phyloP scores from a whole-genome alignment of 1,140 invertebrate species.

The Megathymus violae region DNA sequence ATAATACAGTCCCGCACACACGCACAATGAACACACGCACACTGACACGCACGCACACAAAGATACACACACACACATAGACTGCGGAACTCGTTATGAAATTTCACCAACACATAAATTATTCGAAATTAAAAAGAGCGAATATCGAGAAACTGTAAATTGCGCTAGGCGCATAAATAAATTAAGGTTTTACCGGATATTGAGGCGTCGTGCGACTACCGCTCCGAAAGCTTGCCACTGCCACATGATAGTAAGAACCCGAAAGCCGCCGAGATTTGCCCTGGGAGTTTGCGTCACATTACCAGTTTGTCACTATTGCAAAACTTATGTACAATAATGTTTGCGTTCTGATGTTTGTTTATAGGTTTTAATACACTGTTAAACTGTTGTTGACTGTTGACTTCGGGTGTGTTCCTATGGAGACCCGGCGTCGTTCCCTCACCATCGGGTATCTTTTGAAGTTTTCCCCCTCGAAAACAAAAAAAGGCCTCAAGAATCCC shows the following conservation, averaged over 20 bases:
- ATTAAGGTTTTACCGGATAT: conserved; percentile 40
- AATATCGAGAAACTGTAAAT: conserved; percentile 33
- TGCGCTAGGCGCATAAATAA: conserved; percentile 28
- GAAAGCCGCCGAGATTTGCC: conserved; percentile 19
- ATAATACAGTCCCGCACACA: no score
- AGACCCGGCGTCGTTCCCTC: no score
- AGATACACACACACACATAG: neutral
- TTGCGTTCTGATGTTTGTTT: no score
- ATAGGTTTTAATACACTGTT: no score
- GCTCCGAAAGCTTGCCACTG: conserved; percentile 30
- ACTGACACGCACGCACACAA: neutral
- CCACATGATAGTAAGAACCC: conserved; percentile 22
- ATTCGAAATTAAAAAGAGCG: conserved; percentile 31
- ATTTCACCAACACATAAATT: conserved; percentile 24
- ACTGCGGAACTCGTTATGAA: conserved; percentile 17
- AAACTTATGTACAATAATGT: neutral
- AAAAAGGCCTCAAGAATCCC: no score
- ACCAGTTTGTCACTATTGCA: neutral
- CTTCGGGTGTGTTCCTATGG: no score
- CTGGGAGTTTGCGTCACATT: conserved; percentile 6
- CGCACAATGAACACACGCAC: neutral
- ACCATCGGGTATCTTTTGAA: no score
- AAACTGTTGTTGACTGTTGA: no score
- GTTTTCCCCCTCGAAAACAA: no score
- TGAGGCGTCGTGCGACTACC: conserved; percentile 38